Percentiles rank a stretch among this genome's conserved stretches.
Evolutionary conservation across 1,140 invertebrate species (phyloP).

Genomic region (Hypsibius dujardini): DNA sequence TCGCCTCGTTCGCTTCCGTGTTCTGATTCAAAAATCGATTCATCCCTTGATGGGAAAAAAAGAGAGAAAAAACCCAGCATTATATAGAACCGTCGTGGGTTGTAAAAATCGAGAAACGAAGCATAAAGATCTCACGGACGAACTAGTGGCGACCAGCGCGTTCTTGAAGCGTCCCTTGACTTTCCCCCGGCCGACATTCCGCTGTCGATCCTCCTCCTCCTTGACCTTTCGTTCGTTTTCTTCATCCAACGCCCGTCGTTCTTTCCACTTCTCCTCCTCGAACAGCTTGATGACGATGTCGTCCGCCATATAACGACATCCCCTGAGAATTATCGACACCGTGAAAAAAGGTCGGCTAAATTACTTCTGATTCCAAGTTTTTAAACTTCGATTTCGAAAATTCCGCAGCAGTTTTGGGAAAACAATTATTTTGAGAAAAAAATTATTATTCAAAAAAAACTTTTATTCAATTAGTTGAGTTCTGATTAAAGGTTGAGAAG

Average conservation of each 20-base stretch:
- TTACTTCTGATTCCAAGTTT: too few species aligned
- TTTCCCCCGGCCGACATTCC: background rate
- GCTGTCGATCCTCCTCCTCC: background rate
- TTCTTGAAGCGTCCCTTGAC: background rate
- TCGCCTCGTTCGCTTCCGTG: background rate
- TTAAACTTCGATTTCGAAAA: too few species aligned
- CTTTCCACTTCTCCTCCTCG: constrained; percentile 5
- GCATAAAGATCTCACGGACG: background rate
- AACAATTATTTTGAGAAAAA: too few species aligned
- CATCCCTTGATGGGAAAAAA: background rate
- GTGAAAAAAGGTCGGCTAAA: too few species aligned
- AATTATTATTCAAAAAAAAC: too few species aligned
- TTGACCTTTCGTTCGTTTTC: background rate
- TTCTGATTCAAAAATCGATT: background rate
- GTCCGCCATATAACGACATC: too few species aligned
- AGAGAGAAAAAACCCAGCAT: background rate
- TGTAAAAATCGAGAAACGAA: background rate
- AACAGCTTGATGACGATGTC: too few species aligned
- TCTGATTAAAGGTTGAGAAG: too few species aligned
- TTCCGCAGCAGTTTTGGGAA: too few species aligned
- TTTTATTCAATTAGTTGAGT: too few species aligned
- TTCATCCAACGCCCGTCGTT: background rate
- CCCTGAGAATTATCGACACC: too few species aligned
- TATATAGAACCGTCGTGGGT: background rate
- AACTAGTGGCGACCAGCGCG: background rate